Evolutionary conservation across 2,888 invertebrate genomes (phyloP), one percentile per base, ranked within the genome.

Genomic region (Pteria penguin): DNA sequence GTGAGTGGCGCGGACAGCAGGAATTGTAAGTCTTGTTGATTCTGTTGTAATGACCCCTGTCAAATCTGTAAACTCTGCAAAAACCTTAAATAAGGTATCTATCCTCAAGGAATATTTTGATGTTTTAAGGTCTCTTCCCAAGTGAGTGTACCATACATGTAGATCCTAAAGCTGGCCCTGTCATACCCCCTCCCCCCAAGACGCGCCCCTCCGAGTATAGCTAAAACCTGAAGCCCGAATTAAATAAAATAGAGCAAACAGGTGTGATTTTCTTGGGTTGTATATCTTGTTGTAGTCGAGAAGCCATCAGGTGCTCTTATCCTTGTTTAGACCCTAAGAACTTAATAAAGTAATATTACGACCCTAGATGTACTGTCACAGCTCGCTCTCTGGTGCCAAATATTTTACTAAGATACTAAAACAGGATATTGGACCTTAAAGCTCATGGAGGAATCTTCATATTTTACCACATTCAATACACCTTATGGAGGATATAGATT

Each of bases 351-450:
- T 79, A 1, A 81, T 81, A n/a, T 22, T 68, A 2, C 26, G 81
- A 61, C 78, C 79, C 8, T 78, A 81, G 31, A n/a, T 79, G 75
- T 33, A 76, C 74, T 26, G 75, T 73, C 73, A 72, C 54, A 0
- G 76, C 81, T 33, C 70, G 8, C 71, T 84, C 5, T 55, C 36
- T 4, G 76, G 75, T 11, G 78, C 79, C 1, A 78, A 36, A 31
- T 36, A 60, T 2, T 86, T 86, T 60, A 78, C 80, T 8, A 78
- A 75, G 24, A 84, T 62, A 70, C 78, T 2, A 32, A 69, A n/a
- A 62, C 67, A n/a, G 84, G 84, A 0, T 85, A 80, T 55, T 86
- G 83, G 81, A 60, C 80, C 8, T 61, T 82, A 2, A 73, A 70
- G 31, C 60, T 86, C 0, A 58, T 57, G 8, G 65, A 72, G 22